Base-by-base conservation (phyloP, 1,140 invertebrate species). In the Drosophila santomea region DNA sequence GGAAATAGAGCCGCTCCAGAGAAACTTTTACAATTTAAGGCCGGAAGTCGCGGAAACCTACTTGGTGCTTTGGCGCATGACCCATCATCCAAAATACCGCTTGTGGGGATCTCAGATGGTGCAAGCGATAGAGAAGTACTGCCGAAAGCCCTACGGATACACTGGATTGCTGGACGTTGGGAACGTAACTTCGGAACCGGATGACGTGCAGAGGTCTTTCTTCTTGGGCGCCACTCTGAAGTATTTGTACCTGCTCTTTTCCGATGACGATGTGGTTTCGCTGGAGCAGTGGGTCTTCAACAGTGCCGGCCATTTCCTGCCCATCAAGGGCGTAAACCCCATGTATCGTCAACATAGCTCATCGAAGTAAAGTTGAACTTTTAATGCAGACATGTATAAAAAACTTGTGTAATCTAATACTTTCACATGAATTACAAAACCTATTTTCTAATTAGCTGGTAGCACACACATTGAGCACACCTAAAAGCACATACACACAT, bases 211-310 rank as follows among this genome's bases (percentile, higher is more conserved):
- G 90, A 98, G 99, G 93, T 98, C 97, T 93, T 99, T 97, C 94
- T 99, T 99, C 93, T 94, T 99, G 63, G 98, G 98, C 5, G 98
- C 99, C 93, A 99, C 98, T 23, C 94, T 99, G 14, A 99, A 99
- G 95, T 76, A 68, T 28, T 76, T 76, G 43, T 76, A 98, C 93
- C 94, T 99, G 62, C 94, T 99, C 51, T 99, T 99, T 94, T 97
- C 98, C 43, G 97, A 99, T 59, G 98, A 99, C 92, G 95, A 95
- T 64, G 93, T 98, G 28, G 93, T 99, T 59, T 95, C 97, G 1
- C 93, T 99, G 23, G 96, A 99, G 91, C 95, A 99, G 80, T 99
- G 98, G 98, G 98, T 99, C 5, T 98, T 99, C 93, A 99, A 99
- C 92, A 99, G 98, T 0, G 98, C 99, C 93, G 98, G 97, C 7